phyloP scores from a whole-genome alignment of 2,113 vertebrate genomes.

The Carassius gibelio region DNA sequence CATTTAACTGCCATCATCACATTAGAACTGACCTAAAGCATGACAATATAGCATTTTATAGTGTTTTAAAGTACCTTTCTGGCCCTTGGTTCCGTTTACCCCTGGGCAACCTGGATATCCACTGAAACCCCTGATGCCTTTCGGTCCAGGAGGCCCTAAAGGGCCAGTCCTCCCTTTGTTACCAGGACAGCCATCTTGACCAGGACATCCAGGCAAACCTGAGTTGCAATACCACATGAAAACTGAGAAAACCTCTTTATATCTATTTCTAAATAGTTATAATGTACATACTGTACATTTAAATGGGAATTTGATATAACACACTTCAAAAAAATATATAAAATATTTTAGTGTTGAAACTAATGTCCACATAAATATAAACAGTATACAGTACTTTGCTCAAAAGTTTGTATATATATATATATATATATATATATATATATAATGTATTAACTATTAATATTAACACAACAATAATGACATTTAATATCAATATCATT shows the following conservation, averaged over 20 bases:
- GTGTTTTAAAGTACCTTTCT: slow-evolving; percentile 67
- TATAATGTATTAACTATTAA: no score
- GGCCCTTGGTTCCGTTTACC: slow-evolving; percentile 65
- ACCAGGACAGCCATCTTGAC: slow-evolving; percentile 63
- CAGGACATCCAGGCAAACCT: slow-evolving; percentile 67
- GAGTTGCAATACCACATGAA: slow-evolving; percentile 5
- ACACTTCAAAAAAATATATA: not conserved
- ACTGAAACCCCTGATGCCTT: slow-evolving; percentile 63
- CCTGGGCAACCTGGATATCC: slow-evolving; percentile 68
- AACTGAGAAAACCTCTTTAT: not conserved
- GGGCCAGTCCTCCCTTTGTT: slow-evolving; percentile 58
- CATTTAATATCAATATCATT: no score
- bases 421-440: no score
- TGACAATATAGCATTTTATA: not conserved
- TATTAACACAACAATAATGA: no score
- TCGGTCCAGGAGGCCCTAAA: slow-evolving; percentile 61
- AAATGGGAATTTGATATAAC: not conserved
- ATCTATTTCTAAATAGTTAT: not conserved
- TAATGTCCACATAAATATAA: not conserved
- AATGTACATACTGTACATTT: not conserved
- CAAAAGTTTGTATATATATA: no score
- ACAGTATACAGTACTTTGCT: no score
- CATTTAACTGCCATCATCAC: not conserved
- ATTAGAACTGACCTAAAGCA: not conserved
- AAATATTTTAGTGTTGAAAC: not conserved